phyloP scores from a whole-genome alignment of 2,113 vertebrate genomes.

The Paracanthobrama guichenoti region DNA sequence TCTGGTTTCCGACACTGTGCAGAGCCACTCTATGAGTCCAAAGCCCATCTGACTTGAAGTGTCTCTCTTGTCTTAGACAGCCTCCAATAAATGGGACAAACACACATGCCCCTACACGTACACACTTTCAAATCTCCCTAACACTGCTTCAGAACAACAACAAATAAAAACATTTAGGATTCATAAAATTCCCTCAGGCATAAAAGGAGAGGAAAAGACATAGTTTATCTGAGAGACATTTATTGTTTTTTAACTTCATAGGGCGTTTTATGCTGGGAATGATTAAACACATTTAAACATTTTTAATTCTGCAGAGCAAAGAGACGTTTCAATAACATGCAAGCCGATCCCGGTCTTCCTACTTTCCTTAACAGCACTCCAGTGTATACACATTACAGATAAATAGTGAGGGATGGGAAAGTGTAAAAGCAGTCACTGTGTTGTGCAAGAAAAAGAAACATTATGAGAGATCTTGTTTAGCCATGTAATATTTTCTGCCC shows the following conservation, averaged over 20 bases:
- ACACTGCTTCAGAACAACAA: slow-evolving; percentile 17
- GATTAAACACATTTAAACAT: slow-evolving; percentile 34
- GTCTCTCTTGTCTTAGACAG: slow-evolving; percentile 10
- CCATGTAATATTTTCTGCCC: neutral
- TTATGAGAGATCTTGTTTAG: slow-evolving; percentile 9
- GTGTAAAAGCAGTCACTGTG: slow-evolving; percentile 17
- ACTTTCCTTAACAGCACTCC: slow-evolving; percentile 54
- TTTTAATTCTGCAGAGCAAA: slow-evolving; percentile 55
- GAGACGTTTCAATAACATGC: slow-evolving; percentile 52
- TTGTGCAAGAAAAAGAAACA: slow-evolving; percentile 1
- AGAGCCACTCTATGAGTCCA: slow-evolving; percentile 6
- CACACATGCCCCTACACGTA: neutral
- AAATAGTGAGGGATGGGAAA: slow-evolving; percentile 26
- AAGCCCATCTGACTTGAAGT: slow-evolving; percentile 18
- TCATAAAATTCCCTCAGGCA: slow-evolving; percentile 41
- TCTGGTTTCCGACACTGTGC: slow-evolving; percentile 15
- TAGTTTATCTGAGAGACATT: slow-evolving; percentile 34
- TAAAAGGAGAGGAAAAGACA: neutral
- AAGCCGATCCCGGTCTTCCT: slow-evolving; percentile 33
- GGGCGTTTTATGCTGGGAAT: slow-evolving; percentile 28
- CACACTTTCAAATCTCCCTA: neutral
- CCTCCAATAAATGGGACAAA: slow-evolving; percentile 6
- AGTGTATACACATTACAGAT: slow-evolving; percentile 55
- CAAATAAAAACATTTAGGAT: slow-evolving; percentile 51
- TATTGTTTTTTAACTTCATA: slow-evolving; percentile 49